Base-by-base conservation (phyloP, 2,888 invertebrate genomes). In the Pyrrhia umbra region DNA sequence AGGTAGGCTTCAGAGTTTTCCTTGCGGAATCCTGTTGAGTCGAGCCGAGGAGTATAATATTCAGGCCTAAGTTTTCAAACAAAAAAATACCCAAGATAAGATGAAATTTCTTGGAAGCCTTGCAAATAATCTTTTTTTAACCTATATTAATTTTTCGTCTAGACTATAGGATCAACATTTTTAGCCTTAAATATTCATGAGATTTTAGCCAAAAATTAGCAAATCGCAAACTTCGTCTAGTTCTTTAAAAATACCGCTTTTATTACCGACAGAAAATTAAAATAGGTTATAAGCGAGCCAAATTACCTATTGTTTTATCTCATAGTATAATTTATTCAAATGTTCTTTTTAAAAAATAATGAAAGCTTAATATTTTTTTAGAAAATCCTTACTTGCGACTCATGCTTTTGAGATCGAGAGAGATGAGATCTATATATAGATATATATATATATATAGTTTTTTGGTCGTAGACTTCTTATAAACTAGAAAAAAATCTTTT, bases 151-250 rank as follows among this genome's bases (percentile, higher is more conserved):
- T 58, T 46, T 62, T 62, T 57, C 16, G 56, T 62, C 56, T 63
- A 61, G 72, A 70, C 62, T 55, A 16, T 23, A 47, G 50, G 20
- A 59, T 54, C 45, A 59, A 70, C 18, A 55, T 37, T 54, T 55
- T 51, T 6, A 30, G 8, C 46, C 40, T 67, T 67, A 40, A 27
- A 67, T 60, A 67, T 74, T 74, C 62, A 70, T 57, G 54, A 67
- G 54, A 18, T 56, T 49, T 54, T 57, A 65, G 21, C 25, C 3
- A 27, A 45, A 56, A 55, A 49, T 47, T 56, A 27, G 51, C 45
- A 49, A 52, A 43, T 47, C 54, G 13, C 50, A 54, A 74, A 54
- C 52, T 30, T 27, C 1, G 45, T 25, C 21, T 34, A 18, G 16
- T 52, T 16, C 20, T 66, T 56, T 39, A 54, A 68, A 64, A 59